phyloP scores from a whole-genome alignment of 2,797 vertebrate species.

The Falco novaeseelandiae region DNA sequence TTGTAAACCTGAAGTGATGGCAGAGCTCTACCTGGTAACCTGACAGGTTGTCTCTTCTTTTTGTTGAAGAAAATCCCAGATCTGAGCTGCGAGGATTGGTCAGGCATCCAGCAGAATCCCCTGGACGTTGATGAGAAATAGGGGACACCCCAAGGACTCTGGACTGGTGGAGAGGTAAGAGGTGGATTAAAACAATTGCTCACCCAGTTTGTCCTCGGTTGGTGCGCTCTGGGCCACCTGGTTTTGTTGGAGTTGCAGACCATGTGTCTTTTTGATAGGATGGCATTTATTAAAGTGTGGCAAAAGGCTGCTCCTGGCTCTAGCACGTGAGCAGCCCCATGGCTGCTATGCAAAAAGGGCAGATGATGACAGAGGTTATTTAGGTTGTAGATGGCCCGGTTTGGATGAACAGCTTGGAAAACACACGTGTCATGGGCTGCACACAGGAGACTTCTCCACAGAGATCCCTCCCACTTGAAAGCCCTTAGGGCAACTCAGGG shows the following conservation, averaged over 20 bases:
- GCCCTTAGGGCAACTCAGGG: background rate
- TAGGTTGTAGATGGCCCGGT: background rate
- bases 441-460: background rate
- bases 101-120: background rate
- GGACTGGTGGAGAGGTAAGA: conserved; percentile 56
- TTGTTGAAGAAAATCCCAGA: conserved; percentile 30
- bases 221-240: background rate
- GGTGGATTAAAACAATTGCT: background rate
- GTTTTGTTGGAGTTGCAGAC: background rate
- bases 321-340: background rate
- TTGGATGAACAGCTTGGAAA: background rate
- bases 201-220: background rate
- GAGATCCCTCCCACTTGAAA: background rate
- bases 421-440: background rate
- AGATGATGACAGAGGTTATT: background rate
- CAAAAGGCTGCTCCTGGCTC: background rate
- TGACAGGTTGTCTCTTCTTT: conserved; percentile 32
- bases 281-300: background rate
- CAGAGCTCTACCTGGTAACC: background rate
- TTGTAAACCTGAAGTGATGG: background rate
- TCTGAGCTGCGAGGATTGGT: background rate
- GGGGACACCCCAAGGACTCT: background rate
- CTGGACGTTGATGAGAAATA: conserved; percentile 40
- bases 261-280: background rate
- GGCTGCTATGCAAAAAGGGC: background rate